phyloP scores from a whole-genome alignment of 2,113 vertebrate species.

The Donacobius atricapilla region DNA sequence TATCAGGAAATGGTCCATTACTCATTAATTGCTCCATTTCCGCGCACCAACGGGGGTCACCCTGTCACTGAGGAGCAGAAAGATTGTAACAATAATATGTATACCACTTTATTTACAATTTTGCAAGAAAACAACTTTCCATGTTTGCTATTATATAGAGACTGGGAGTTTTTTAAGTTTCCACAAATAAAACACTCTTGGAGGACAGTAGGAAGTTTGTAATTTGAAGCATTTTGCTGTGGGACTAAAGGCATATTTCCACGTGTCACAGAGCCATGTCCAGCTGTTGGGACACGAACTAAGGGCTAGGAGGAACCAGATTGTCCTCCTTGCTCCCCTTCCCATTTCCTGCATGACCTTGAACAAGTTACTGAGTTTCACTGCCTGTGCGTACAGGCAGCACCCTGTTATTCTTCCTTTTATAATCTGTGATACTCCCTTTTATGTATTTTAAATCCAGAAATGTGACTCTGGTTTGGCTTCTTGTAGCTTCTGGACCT shows the following conservation, averaged over 20 bases:
- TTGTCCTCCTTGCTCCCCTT: not conserved
- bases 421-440: not conserved
- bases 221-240: conserved; percentile 28
- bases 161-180: not conserved
- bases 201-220: conserved; percentile 27
- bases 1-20: conserved; percentile 21
- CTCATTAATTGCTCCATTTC: conserved; percentile 41
- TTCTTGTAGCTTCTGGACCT: not conserved
- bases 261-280: not conserved
- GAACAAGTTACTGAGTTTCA: not conserved
- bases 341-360: not conserved
- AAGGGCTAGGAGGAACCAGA: not conserved
- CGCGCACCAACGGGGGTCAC: not conserved
- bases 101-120: conserved; percentile 37
- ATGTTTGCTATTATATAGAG: not conserved
- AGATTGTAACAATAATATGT: conserved; percentile 2
- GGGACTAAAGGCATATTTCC: not conserved
- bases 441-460: not conserved
- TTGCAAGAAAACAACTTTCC: conserved; percentile 10
- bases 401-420: not conserved
- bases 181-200: not conserved
- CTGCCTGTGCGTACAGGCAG: not conserved
- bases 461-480: not conserved
- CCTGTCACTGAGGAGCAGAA: not conserved
- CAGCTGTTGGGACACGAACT: not conserved